phyloP scores from a whole-genome alignment of 2,888 invertebrate genomes.

The Coelinius sp. region DNA sequence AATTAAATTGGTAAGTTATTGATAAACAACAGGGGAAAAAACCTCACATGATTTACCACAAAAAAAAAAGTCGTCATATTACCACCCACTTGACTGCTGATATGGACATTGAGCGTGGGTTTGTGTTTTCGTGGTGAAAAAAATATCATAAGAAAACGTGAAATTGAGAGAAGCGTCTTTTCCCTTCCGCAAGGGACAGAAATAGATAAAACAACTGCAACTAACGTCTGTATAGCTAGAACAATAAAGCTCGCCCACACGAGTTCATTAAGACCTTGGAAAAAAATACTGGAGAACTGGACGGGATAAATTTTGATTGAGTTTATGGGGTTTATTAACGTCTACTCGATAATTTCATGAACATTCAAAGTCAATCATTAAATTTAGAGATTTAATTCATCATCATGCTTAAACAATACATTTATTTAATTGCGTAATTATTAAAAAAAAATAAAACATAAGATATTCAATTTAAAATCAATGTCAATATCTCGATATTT shows the following conservation, averaged over 20 bases:
- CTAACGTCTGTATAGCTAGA: constrained; percentile 23
- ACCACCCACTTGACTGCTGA: background rate
- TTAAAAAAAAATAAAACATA: too few relatives aligned
- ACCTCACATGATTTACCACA: background rate
- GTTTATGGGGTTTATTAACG: constrained; percentile 2
- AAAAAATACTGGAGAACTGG: background rate
- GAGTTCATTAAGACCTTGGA: constrained; percentile 47
- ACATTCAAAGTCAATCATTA: background rate
- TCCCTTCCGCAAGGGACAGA: constrained; percentile 13
- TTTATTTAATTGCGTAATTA: too few relatives aligned
- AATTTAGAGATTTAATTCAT: background rate
- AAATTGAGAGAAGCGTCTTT: constrained; percentile 2
- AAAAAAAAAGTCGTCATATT: background rate
- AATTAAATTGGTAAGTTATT: too few relatives aligned
- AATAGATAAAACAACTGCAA: constrained; percentile 1
- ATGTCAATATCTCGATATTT: too few relatives aligned
- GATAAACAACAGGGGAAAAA: background rate
- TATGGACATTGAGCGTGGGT: constrained; percentile 10
- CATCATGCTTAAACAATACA: too few relatives aligned
- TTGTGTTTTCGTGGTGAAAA: constrained; percentile 3
- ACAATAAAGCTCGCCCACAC: constrained; percentile 51
- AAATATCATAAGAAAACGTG: background rate
- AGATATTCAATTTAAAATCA: too few relatives aligned
- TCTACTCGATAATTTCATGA: background rate
- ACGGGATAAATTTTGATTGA: constrained; percentile 11